These are phyloP conservation scores for Aphaenogaster ashmeadi DNA, from an alignment of 1,140 invertebrate species.

Conservation along the genomic window DNA sequence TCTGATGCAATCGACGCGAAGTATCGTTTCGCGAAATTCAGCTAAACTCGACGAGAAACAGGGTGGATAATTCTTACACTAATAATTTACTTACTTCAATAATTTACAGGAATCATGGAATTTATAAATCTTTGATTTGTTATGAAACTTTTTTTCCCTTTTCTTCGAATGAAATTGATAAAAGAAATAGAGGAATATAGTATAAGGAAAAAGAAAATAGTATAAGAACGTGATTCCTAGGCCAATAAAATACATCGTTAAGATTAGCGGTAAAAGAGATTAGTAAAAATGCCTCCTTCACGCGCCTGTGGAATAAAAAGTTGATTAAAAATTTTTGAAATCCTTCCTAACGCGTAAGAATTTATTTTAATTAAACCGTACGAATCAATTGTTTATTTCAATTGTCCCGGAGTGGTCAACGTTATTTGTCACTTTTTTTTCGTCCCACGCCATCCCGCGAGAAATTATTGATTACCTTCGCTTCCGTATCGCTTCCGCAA, in stretches of 20 bases:
- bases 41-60: conserved; percentile 3
- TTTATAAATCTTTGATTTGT: conserved; percentile 19
- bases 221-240: neutral
- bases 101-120: neutral
- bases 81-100: neutral
- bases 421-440: conserved; percentile 12
- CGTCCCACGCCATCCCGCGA: neutral
- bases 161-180: neutral
- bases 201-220: neutral
- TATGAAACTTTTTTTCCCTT: neutral
- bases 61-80: neutral
- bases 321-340: conserved; percentile 32
- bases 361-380: neutral
- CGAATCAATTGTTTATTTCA: conserved; percentile 28
- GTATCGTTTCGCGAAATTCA: neutral
- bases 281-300: neutral
- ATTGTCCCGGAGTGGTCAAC: conserved; percentile 4
- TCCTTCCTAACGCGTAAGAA: neutral
- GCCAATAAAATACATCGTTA: neutral
- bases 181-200: neutral
- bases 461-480: conserved; percentile 27
- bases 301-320: neutral
- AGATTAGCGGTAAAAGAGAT: neutral
- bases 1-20: neutral
- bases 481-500: conserved; percentile 3